Base-by-base conservation (phyloP, 2,888 invertebrate genomes). In the Pristionchus mayeri region DNA sequence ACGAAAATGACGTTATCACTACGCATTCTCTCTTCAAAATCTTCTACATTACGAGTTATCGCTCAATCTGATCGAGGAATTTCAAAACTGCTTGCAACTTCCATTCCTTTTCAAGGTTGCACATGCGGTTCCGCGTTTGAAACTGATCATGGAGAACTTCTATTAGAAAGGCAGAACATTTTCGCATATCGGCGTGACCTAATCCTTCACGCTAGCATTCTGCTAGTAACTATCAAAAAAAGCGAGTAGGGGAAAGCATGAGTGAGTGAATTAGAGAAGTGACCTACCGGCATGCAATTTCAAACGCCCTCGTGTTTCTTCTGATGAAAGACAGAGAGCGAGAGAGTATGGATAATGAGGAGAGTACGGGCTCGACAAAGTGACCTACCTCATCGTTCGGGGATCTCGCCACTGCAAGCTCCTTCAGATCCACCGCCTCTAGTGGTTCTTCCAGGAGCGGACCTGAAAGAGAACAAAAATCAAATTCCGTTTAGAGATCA, bases 361-460 rank as follows among this genome's bases (percentile, higher is more conserved):
- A 44, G 44, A 44, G 44, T 44, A 9, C 44, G 7, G 44, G 13
- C 13, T 44, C 13, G 44, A 44, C 13, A 44, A 9, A 44, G 44
- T 44, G 44, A 44, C 44, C 44, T 44, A 44, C 87, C 86, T 87
- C 82, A 37, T 88, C 88, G 52, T 92, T 89, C 13, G 89, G 87
- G 27, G 90, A 89, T 9, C 87, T 85, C 0, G 93, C 88, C 57
- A 90, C 83, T 4, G 91, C 92, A 48, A 93, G 85, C 44, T 88
- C 87, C 54, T 88, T 85, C 24, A 93, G 85, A 83, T 90, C 87
- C 30, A 88, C 84, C 67, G 85, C 86, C 0, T 67, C 86, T 44
- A 84, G 80, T 27, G 81, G 86, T n/a, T 87, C 86, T 9, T 85
- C 85, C 9, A 86, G 82, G 0, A 85, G 75, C 0, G 60, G 81